Conservation (phyloP, 2,797 vertebrate species). For the Pagetopsis macropterus region DNA sequence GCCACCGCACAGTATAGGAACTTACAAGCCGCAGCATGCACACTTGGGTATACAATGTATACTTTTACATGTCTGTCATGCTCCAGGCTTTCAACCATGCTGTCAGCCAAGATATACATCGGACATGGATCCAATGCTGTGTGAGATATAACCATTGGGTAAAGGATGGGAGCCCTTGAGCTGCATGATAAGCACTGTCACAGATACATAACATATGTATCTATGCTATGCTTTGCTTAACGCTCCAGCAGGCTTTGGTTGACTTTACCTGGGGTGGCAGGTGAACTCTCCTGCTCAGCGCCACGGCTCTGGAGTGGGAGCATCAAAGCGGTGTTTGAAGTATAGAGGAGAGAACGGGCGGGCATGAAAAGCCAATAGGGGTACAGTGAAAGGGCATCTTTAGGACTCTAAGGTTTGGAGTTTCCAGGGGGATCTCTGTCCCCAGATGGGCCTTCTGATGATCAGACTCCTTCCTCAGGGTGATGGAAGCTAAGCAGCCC, state of each 20-base stretch:
- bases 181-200: slow-evolving; percentile 81
- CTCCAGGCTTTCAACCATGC: slow-evolving; percentile 69
- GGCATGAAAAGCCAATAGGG: slow-evolving; percentile 26
- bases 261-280: slow-evolving; percentile 70
- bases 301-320: slow-evolving; percentile 28
- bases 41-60: slow-evolving; percentile 56
- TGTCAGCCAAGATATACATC: slow-evolving; percentile 79
- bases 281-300: slow-evolving; percentile 50
- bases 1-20: slow-evolving; percentile 29
- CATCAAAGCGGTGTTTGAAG: slow-evolving; percentile 42
- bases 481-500: slow-evolving; percentile 60
- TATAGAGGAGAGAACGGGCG: slow-evolving; percentile 15
- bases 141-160: slow-evolving; percentile 77
- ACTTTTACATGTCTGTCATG: slow-evolving; percentile 77
- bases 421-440: slow-evolving; percentile 48
- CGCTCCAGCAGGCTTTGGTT: slow-evolving; percentile 53
- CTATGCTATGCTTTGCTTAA: slow-evolving; percentile 71
- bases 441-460: slow-evolving; percentile 63
- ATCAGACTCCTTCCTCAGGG: slow-evolving; percentile 62
- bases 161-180: slow-evolving; percentile 76
- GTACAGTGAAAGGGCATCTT: slow-evolving; percentile 19
- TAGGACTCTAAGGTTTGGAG: slow-evolving; percentile 35
- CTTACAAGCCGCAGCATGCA: slow-evolving; percentile 34
- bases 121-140: slow-evolving; percentile 73
- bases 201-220: slow-evolving; percentile 78